Evolutionary conservation across 2,797 vertebrate species (phyloP).

Genomic region (Brachyrhaphis roseni): DNA sequence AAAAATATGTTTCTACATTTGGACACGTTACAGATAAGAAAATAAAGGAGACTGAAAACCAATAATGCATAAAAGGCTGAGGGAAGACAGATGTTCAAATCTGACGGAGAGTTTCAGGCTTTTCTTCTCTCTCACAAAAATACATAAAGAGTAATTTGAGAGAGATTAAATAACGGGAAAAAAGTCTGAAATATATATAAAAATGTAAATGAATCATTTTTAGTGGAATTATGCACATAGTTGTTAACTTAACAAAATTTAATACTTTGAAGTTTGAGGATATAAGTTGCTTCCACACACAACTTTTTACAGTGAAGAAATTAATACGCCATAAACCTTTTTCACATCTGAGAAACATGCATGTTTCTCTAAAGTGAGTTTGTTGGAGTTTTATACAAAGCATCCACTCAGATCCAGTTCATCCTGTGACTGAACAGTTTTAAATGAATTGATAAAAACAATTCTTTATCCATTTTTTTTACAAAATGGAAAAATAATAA

Average conservation of each 20-base stretch:
- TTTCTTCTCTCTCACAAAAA: neutral
- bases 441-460: neutral
- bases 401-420: neutral
- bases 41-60: neutral
- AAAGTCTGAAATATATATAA: neutral
- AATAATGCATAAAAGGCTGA: neutral
- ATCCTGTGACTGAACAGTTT: neutral
- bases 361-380: neutral
- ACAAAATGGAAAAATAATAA: neutral
- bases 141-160: neutral
- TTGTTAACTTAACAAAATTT: neutral
- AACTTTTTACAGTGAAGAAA: neutral
- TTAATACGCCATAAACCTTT: neutral
- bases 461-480: neutral
- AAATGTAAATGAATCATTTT: neutral
- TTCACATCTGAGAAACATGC: neutral
- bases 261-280: neutral
- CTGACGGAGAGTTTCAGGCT: neutral
- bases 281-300: neutral
- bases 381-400: neutral
- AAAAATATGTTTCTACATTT: neutral
- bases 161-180: neutral
- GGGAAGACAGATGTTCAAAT: neutral
- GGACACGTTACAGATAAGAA: slow-evolving; percentile 1
- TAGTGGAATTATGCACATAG: neutral